These are phyloP conservation scores for Antechinus flavipes DNA, from an alignment of 2,113 vertebrate species.

Conservation along the genomic window DNA sequence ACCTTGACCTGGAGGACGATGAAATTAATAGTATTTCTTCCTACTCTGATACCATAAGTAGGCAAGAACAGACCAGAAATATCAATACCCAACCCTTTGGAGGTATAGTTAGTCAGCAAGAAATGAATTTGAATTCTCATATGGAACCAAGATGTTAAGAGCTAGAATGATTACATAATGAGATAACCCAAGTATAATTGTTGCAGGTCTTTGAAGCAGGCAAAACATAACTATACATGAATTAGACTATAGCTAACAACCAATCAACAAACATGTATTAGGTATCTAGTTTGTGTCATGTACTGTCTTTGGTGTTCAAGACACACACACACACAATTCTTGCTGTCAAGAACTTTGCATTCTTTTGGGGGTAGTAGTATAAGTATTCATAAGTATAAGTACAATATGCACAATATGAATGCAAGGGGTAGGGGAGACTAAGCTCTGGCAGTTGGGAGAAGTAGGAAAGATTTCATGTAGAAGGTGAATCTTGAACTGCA, in stretches of 20 bases:
- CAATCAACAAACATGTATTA: not conserved
- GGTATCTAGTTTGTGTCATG: not conserved
- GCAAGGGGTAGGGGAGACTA: not conserved
- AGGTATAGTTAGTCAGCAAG: not conserved
- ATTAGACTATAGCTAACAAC: not conserved
- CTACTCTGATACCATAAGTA: not conserved
- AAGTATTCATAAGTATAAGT: not conserved
- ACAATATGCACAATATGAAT: not conserved
- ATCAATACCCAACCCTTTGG: not conserved
- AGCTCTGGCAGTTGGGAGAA: not conserved
- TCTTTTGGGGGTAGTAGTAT: not conserved
- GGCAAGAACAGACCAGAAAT: not conserved
- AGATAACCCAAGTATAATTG: not conserved
- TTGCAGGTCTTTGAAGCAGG: not conserved
- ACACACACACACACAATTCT: not conserved
- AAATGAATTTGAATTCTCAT: not conserved
- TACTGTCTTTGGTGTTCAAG: not conserved
- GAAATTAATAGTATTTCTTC: not conserved
- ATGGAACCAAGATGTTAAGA: slow-evolving; percentile 11
- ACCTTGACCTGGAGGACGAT: not conserved
- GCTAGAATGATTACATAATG: slow-evolving; percentile 11
- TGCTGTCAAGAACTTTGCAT: not conserved
- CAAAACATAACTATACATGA: not conserved
- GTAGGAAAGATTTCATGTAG: not conserved
- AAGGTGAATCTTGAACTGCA: not conserved